phyloP scores from a whole-genome alignment of 2,797 vertebrate genomes.

The Zenarchopterus dispar region DNA sequence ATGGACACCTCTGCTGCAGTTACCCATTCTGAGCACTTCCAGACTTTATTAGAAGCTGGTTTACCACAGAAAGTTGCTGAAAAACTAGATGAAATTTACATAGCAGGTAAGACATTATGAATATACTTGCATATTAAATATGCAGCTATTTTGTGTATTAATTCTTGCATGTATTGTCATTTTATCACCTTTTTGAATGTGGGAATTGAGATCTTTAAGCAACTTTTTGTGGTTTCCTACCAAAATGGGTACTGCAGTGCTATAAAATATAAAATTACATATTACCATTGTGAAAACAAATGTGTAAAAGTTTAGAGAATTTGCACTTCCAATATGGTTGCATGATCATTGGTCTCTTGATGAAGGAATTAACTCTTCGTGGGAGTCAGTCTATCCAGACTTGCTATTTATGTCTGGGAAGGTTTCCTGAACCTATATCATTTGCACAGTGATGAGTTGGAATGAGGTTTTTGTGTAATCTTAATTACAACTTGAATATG shows the following conservation, averaged over 20 bases:
- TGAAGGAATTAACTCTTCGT: conserved; percentile 44
- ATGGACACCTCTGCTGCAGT: conserved; percentile 99
- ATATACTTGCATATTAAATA: conserved; percentile 88
- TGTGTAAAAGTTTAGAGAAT: conserved; percentile 65
- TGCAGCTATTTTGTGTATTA: conserved; percentile 74
- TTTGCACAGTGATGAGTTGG: conserved; percentile 8
- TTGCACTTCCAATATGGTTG: conserved; percentile 70
- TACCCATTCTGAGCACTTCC: conserved; percentile 99
- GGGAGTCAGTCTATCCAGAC: conserved; percentile 46
- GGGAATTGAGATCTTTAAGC: conserved; percentile 92
- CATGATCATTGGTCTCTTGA: conserved; percentile 67
- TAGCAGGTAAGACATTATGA: conserved; percentile 97
- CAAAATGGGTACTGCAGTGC: conserved; percentile 95
- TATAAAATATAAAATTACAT: conserved; percentile 71
- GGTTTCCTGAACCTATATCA: conserved; percentile 13
- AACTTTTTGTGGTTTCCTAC: conserved; percentile 99
- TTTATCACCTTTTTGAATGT: conserved; percentile 82
- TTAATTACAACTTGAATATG: neutral
- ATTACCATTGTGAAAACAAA: conserved; percentile 50
- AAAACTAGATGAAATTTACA: conserved; percentile 99
- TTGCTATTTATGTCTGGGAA: conserved; percentile 25
- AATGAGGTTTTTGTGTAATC: neutral
- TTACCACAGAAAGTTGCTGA: conserved; percentile 99
- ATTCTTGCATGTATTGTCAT: conserved; percentile 84
- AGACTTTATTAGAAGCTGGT: conserved; percentile 99